Conservation (phyloP, 2,113 vertebrate genomes). For the Indicator indicator region DNA sequence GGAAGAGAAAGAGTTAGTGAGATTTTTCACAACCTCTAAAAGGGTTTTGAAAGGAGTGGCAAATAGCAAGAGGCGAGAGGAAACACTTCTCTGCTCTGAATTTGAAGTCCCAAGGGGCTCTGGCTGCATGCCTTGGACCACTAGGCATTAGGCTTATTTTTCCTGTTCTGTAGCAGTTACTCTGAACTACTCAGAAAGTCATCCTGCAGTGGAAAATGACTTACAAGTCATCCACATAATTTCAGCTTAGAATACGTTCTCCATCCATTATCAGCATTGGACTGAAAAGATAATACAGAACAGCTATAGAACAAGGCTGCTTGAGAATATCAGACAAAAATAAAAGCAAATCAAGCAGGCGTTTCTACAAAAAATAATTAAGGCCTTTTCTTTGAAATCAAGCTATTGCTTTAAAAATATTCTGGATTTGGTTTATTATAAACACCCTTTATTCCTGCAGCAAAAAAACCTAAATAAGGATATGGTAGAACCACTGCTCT, state of each 20-base stretch:
- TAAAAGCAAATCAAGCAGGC: background rate
- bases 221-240: background rate
- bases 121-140: background rate
- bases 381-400: background rate
- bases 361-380: background rate
- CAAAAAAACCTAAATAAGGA: background rate
- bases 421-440: background rate
- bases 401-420: background rate
- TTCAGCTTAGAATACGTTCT: background rate
- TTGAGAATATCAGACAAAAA: background rate
- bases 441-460: background rate
- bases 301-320: background rate
- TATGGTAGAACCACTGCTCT: background rate
- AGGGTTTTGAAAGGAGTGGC: background rate
- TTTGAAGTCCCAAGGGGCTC: background rate
- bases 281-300: background rate
- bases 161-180: background rate
- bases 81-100: background rate
- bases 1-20: background rate
- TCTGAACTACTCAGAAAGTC: background rate
- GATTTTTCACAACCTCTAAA: slow-evolving; percentile 23
- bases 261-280: background rate
- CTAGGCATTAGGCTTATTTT: background rate
- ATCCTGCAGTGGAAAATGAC: background rate
- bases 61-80: background rate